Percentiles rank a stretch among this genome's conserved stretches.
phyloP scores from a whole-genome alignment of 2,113 vertebrate species.

The Columba livia region DNA sequence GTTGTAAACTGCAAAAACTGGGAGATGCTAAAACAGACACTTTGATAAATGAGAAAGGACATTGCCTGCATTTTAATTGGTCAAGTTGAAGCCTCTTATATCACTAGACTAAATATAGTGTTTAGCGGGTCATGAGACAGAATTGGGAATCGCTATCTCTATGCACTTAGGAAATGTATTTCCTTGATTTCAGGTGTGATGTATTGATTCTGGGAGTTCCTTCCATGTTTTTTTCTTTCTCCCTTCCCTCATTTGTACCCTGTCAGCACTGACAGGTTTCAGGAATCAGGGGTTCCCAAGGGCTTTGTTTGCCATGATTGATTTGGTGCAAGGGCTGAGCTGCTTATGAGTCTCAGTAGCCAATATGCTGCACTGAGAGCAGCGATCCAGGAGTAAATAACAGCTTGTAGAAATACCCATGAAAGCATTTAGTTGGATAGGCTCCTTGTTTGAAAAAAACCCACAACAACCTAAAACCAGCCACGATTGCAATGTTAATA shows the following conservation, averaged over 20 bases:
- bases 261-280: neutral
- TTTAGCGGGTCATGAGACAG: neutral
- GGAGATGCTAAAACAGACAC: neutral
- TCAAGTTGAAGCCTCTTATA: neutral
- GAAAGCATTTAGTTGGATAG: neutral
- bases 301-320: neutral
- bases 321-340: neutral
- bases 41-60: slow-evolving; percentile 28
- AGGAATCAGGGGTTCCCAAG: neutral
- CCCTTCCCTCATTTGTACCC: neutral
- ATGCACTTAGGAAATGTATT: slow-evolving; percentile 7
- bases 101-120: neutral
- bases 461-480: neutral
- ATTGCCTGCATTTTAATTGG: slow-evolving; percentile 26
- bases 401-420: neutral
- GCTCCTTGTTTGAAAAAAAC: neutral
- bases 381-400: neutral
- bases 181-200: slow-evolving; percentile 2
- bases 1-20: neutral
- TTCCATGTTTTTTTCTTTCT: neutral
- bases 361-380: neutral
- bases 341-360: neutral
- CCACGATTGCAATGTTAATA: rapidly evolving
- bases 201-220: slow-evolving; percentile 8
- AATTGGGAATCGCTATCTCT: slow-evolving; percentile 22